Evolutionary conservation across 2,113 vertebrate genomes (phyloP), one percentile per base, ranked within the genome.

Genomic region (Boulengeromyrus knoepffleri): DNA sequence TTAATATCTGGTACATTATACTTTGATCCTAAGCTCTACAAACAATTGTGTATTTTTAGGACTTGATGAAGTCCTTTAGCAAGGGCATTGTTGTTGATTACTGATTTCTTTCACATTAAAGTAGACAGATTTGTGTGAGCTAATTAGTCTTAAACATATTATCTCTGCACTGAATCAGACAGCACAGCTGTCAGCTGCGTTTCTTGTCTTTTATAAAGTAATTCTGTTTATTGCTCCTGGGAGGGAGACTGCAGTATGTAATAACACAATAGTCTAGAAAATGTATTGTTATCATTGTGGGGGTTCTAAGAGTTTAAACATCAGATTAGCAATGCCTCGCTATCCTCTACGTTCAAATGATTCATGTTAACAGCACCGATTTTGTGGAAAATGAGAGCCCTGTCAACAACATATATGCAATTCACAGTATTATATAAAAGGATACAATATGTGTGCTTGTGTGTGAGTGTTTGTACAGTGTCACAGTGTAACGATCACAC

Each of bases 11-110:
- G 77, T 56, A 31, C n/a, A 58, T 45, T 66, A 89, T 83, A 45
- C 62, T 70, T 70, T 70, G 62, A 70, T 92, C 77, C 3, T 24
- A 85, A 89, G 90, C 86, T 90, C 89, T 49, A n/a, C 89, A 90
- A 88, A 88, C 12, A 39, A 77, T 45, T 52, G 90, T 56, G 27
- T 66, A 89, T 74, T 87, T 85, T 92, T 58, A 85, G 90, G 88
- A 84, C 45, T 45, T 36, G 13, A 53, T 45, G 27, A 45, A 12
- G 36, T 24, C 15, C 47, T 21, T 31, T 80, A 19, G 47, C 46
- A 50, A 39, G 31, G 31, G 31, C 13, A 77, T 39, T 2, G 3
- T 36, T 87, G 84, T 13, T 27, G 17, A 7, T 45, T 49, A 85
- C 36, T 56, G 50, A 36, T 19, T 36, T 56, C 12, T 87, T 87